These are phyloP conservation scores for Lathronympha strigana DNA, from an alignment of 2,888 invertebrate species.

Conservation along the genomic window DNA sequence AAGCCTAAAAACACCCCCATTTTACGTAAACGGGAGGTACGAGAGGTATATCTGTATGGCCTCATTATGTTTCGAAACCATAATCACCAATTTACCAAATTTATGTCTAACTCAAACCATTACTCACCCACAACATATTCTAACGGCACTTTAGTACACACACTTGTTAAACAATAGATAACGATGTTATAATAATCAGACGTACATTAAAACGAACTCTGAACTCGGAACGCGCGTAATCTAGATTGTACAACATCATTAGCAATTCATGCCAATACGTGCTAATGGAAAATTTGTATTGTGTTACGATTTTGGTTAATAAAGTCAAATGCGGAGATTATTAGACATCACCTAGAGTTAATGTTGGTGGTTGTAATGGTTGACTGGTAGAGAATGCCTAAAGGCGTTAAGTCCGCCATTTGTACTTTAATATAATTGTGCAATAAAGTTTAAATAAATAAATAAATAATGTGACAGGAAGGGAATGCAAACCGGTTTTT, in stretches of 20 bases:
- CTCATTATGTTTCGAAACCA: neutral
- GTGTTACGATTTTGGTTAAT: neutral
- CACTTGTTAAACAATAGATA: constrained; percentile 21
- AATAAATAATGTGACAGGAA: too few species aligned
- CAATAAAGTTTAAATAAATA: too few species aligned
- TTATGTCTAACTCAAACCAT: constrained; percentile 3
- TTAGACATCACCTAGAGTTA: too few species aligned
- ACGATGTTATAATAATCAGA: constrained; percentile 17
- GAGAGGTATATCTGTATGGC: too few species aligned
- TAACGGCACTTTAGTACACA: neutral
- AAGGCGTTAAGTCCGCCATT: too few species aligned
- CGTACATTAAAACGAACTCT: constrained; percentile 26
- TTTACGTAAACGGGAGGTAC: too few species aligned
- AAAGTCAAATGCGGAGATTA: too few species aligned
- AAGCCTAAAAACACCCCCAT: too few species aligned
- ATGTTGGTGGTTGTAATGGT: too few species aligned
- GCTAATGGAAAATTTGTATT: constrained; percentile 2
- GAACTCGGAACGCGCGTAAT: constrained; percentile 25
- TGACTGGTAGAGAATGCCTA: too few species aligned
- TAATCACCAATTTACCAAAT: neutral
- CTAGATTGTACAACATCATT: constrained; percentile 35
- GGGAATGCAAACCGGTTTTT: too few species aligned
- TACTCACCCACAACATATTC: constrained; percentile 19
- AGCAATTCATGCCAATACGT: constrained; percentile 25
- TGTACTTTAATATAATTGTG: too few species aligned